Conservation (phyloP, 2,888 invertebrate genomes). For the Drosophila limbata region DNA sequence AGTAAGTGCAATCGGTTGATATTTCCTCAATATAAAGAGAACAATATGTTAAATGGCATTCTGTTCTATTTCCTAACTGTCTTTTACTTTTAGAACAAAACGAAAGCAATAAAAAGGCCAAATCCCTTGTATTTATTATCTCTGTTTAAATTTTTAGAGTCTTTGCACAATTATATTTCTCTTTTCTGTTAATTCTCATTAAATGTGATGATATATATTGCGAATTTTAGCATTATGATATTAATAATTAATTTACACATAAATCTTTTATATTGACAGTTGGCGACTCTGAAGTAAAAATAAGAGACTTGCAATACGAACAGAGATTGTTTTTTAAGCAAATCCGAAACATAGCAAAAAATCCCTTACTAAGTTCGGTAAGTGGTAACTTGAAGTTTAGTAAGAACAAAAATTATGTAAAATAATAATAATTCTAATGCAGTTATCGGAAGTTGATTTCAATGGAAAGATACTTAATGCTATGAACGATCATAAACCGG, state of each 20-base stretch:
- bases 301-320: slow-evolving; percentile 49
- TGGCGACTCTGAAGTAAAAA: slow-evolving; percentile 47
- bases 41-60: no score
- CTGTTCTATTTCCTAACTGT: no score
- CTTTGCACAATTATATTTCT: background rate
- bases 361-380: slow-evolving; percentile 75
- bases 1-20: no score
- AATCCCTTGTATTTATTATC: background rate
- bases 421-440: background rate
- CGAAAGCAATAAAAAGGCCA: background rate
- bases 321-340: slow-evolving; percentile 79
- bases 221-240: no score
- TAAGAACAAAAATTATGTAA: background rate
- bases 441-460: slow-evolving; percentile 84
- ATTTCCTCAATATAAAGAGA: no score
- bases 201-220: no score
- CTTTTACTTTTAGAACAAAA: background rate
- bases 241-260: background rate
- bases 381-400: background rate
- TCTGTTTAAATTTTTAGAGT: background rate
- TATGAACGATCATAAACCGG: slow-evolving; percentile 87
- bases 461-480: slow-evolving; percentile 86
- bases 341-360: slow-evolving; percentile 78
- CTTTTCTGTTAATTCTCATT: background rate
- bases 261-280: slow-evolving; percentile 45